phyloP scores from a whole-genome alignment of 2,888 invertebrate genomes.

The Harmothoe impar region DNA sequence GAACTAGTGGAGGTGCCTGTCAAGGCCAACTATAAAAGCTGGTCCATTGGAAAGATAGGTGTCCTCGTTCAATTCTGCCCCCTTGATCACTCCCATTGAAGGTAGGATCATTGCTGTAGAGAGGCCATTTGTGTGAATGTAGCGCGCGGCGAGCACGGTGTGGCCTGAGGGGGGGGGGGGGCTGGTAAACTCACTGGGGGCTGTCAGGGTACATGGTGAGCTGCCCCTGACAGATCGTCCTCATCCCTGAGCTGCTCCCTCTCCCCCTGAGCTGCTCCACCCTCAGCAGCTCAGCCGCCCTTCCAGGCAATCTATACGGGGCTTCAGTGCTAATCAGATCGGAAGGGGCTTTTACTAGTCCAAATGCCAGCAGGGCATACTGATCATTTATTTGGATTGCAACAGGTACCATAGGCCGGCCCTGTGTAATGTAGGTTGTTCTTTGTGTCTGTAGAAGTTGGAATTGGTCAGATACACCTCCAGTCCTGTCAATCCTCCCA shows the following conservation, averaged over 20 bases:
- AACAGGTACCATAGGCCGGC: not conserved
- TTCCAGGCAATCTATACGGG: not conserved
- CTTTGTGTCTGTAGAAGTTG: not conserved
- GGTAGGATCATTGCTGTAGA: not conserved
- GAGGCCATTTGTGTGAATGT: slow-evolving; percentile 1
- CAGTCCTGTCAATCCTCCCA: not conserved
- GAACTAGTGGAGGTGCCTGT: not conserved
- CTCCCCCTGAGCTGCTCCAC: no score
- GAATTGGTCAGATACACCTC: not conserved
- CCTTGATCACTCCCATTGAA: slow-evolving; percentile 17
- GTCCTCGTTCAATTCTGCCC: not conserved
- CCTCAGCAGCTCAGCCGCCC: not conserved
- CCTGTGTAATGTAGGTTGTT: not conserved
- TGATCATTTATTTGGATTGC: slow-evolving; percentile 29
- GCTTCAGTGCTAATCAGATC: slow-evolving; percentile 15
- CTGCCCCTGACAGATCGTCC: slow-evolving; percentile 23
- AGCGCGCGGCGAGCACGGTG: not conserved
- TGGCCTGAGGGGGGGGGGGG: not conserved
- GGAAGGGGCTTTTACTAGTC: slow-evolving; percentile 11
- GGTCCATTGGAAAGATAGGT: slow-evolving; percentile 23
- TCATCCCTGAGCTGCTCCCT: slow-evolving; percentile 8
- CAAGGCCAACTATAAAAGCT: not conserved
- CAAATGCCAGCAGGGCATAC: slow-evolving; percentile 21
- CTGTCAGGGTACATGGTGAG: slow-evolving; percentile 29
- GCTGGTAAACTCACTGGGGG: not conserved